Evolutionary conservation across 2,888 invertebrate genomes (phyloP).

Genomic region (Cordilura impudica): DNA sequence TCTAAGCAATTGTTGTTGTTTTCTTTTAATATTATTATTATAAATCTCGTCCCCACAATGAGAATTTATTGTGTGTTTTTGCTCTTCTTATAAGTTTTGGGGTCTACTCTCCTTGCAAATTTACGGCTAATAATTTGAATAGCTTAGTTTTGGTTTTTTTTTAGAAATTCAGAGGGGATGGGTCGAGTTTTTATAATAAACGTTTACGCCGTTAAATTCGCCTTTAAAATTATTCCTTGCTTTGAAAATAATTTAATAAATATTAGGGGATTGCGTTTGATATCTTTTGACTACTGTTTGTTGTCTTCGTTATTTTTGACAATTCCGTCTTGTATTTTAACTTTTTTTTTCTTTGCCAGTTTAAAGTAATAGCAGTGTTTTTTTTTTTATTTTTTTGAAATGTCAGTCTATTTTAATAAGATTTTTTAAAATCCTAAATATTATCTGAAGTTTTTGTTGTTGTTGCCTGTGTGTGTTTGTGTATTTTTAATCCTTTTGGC

Average conservation of each 20-base stretch:
- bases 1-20: neutral
- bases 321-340: neutral
- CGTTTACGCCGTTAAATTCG: neutral
- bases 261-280: neutral
- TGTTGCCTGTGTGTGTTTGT: constrained; percentile 50
- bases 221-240: neutral
- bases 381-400: constrained; percentile 14
- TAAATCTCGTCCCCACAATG: neutral
- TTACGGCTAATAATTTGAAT: too few species aligned
- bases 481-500: constrained; percentile 34
- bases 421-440: neutral
- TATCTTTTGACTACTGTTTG: neutral
- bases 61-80: neutral
- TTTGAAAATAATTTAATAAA: too few species aligned
- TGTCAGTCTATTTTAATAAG: neutral
- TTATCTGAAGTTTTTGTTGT: neutral
- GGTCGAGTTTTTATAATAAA: neutral
- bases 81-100: neutral
- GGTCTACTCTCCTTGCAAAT: too few species aligned
- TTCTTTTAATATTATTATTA: too few species aligned
- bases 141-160: too few species aligned
- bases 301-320: too few species aligned
- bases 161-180: neutral
- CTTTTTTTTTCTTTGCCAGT: constrained; percentile 25
- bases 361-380: constrained; percentile 44